Base-by-base conservation (phyloP, 37 sponge, comb jelly and placozoan species). In the Corticium candelabrum region DNA sequence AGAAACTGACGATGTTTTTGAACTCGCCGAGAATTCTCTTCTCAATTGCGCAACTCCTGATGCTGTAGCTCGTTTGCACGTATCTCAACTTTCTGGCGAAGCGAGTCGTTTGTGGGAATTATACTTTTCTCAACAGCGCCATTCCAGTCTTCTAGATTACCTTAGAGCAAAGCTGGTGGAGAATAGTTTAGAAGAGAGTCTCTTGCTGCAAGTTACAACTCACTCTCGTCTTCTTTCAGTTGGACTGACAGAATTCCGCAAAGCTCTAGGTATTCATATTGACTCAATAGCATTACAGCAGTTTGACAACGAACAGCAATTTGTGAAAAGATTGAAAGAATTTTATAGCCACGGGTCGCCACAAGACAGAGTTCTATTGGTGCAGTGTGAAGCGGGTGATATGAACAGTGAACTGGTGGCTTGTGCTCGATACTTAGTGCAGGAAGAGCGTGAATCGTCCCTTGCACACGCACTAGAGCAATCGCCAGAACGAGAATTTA, bases 361-460 rank as follows among this genome's bases (percentile, higher is more conserved):
- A 11, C 21, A 27, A 21, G 68, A 71, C 7, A 43, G 74, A 35
- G 82, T 90, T 2, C 56, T 90, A 2, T 68, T 93, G 33, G 81
- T 93, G 4, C 91, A 90, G 77, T 94, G 95, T 82, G 91, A 88
- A 43, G 81, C 84, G 69, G 95, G 95, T 2, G 85, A 90, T 62
- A 34, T 84, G 31, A 88, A 84, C 76, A 81, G 75, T 50, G 83
- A 94, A 75, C 85, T 94, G 38, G 84, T 94, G 57, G 88, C 95
- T 3, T 94, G 95, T 82, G 91, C 91, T 37, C 74, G 91, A 57
- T 82, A 94, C 68, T 83, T 85, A 3, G 69, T 88, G 41, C 81
- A 84, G 68, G 91, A 90, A 37, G 81, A 84, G 15, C 34, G 83
- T 7, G 74, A 43, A 41, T 39, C 38, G 31, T 3, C 76, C 36